Evolutionary conservation across 1,140 invertebrate genomes (phyloP), one percentile per base, ranked within the genome.

Genomic region (Mycetomoellerius zeteki): DNA sequence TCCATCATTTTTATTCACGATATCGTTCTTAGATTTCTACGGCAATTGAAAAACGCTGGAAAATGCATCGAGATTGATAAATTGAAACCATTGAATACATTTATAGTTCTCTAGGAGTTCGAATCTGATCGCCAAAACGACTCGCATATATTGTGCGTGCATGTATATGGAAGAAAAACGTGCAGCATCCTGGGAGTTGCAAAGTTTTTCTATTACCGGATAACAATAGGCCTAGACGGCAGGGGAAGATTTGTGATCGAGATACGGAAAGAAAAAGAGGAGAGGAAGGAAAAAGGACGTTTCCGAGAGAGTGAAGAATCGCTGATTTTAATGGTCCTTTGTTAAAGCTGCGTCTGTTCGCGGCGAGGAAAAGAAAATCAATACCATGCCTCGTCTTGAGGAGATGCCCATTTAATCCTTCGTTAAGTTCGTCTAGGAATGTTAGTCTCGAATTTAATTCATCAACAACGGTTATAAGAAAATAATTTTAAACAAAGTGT

Each of bases 271-370:
- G 65, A 81, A 58, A 86, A 84, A 73, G 30, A 87, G 71, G 27
- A 75, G 50, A 56, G 75, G 75, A 62, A 56, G 33, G 67, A 85
- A 62, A 62, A 82, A 80, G 82, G 86, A 82, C 73, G 86, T 81
- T 69, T 71, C 65, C 71, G 69, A 50, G 76, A 50, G 76, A 85
- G 76, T 73, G 84, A 85, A 89, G 89, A 91, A 87, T 86, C 89
- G 76, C 50, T 81, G 89, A 89, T 91, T 91, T 91, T 91, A 91
- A 91, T 89, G 85, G 88, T 73, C 85, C 85, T 89, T 91, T 91
- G 88, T 89, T 87, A 88, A 78, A 86, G 54, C 77, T 67, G 60
- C 86, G 80, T 67, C 84, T 62, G 86, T 73, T 86, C 80, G 76
- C 62, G 56, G 76, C 75, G 43, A 77, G 78, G 64, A 72, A 80